phyloP scores from a whole-genome alignment of 2,113 vertebrate species.

The Suncus etruscus region DNA sequence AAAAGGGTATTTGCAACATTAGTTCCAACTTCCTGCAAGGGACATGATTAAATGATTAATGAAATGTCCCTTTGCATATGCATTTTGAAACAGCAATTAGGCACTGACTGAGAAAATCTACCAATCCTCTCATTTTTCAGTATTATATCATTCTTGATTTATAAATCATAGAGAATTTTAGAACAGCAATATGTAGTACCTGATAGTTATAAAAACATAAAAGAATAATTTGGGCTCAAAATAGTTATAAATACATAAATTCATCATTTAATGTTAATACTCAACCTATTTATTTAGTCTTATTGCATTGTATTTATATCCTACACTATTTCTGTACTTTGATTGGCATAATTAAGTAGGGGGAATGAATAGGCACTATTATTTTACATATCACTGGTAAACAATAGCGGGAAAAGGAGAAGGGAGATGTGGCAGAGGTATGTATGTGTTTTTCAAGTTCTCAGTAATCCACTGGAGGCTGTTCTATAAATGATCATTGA shows the following conservation, averaged over 20 bases:
- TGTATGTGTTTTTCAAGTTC: constrained; percentile 95
- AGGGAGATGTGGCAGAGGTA: constrained; percentile 91
- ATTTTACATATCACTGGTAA: constrained; percentile 97
- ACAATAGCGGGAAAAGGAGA: constrained; percentile 93
- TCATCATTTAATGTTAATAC: constrained; percentile 95
- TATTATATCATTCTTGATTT: constrained; percentile 96
- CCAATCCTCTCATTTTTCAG: constrained; percentile 92
- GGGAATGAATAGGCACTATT: constrained; percentile 93
- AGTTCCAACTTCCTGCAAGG: constrained; percentile 99
- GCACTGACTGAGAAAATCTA: constrained; percentile 93
- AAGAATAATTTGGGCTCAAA: constrained; percentile 93
- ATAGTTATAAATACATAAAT: constrained; percentile 93
- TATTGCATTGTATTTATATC: constrained; percentile 92
- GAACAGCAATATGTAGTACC: constrained; percentile 92
- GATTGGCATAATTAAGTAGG: constrained; percentile 95
- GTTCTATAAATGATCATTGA: constrained; percentile 99
- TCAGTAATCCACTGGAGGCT: constrained; percentile 98
- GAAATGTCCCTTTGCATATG: constrained; percentile 99
- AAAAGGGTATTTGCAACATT: constrained; percentile 99
- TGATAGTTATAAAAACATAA: constrained; percentile 93
- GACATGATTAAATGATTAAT: constrained; percentile 99
- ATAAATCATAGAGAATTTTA: constrained; percentile 96
- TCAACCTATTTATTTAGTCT: constrained; percentile 90
- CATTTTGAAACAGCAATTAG: constrained; percentile 99
- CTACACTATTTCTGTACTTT: constrained; percentile 90